phyloP scores from a whole-genome alignment of 2,113 vertebrate genomes.

The Fregetta grallaria region DNA sequence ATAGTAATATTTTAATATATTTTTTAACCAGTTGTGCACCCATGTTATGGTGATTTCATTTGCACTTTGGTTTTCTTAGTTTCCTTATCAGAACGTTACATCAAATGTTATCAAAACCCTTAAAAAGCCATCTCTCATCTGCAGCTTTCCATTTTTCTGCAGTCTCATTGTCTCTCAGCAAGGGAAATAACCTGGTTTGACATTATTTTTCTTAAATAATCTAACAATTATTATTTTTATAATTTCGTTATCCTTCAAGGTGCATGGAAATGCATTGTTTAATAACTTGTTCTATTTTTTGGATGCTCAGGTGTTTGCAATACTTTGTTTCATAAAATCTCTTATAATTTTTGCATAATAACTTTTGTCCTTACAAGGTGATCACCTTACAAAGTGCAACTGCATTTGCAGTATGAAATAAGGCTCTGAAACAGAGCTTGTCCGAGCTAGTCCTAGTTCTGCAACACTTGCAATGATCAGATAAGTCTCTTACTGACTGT shows the following conservation, averaged over 20 bases:
- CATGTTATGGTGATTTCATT: background rate
- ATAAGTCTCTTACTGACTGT: background rate
- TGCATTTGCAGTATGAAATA: background rate
- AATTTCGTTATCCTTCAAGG: background rate
- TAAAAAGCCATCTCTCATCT: background rate
- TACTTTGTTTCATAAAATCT: background rate
- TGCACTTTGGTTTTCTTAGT: background rate
- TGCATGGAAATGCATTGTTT: background rate
- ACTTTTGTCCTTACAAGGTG: background rate
- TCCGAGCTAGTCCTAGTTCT: background rate
- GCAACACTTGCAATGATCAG: conserved; percentile 16
- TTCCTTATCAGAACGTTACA: background rate
- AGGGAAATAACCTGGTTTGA: background rate
- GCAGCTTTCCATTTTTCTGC: background rate
- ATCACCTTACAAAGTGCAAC: background rate
- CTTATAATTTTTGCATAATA: background rate
- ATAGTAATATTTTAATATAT: background rate
- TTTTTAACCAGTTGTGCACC: background rate
- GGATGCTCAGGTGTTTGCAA: background rate
- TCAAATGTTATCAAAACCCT: background rate
- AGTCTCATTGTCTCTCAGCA: background rate
- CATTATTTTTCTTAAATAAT: background rate
- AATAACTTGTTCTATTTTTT: background rate
- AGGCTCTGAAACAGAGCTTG: background rate
- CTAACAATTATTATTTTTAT: background rate